Percentiles rank a stretch among this genome's conserved stretches.
These are phyloP conservation scores for Axea sp. DNA, from an alignment of 2,888 invertebrate genomes.

Conservation along the genomic window DNA sequence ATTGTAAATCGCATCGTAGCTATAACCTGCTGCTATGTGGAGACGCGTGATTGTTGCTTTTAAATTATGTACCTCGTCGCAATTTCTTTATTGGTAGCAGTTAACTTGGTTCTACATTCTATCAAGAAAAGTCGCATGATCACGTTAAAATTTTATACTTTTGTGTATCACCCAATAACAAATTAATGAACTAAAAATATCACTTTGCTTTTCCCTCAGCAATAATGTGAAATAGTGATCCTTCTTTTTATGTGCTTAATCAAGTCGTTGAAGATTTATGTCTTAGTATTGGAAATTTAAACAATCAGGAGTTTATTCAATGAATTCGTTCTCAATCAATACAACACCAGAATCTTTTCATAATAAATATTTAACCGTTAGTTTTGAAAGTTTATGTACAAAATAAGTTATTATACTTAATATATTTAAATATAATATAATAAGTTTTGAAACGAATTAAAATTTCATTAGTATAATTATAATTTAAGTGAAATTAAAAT, in stretches of 20 bases:
- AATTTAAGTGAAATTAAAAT: no score
- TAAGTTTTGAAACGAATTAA: no score
- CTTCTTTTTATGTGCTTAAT: conserved; percentile 2
- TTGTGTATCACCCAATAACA: conserved; percentile 9
- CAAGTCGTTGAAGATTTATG: background rate
- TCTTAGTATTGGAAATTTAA: no score
- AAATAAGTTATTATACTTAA: no score
- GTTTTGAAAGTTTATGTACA: no score
- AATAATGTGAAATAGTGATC: conserved; percentile 25
- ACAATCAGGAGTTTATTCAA: no score
- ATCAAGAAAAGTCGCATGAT: conserved; percentile 43
- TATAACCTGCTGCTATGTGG: conserved; percentile 58
- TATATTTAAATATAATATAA: no score
- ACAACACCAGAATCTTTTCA: no score
- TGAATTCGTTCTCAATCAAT: no score
- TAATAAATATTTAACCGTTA: no score
- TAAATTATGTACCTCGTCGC: conserved; percentile 58
- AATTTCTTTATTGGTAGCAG: conserved; percentile 59
- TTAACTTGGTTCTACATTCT: conserved; percentile 52
- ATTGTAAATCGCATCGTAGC: conserved; percentile 58
- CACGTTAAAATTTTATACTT: conserved; percentile 35
- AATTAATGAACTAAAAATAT: conserved; percentile 19
- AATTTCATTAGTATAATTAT: no score
- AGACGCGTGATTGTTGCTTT: conserved; percentile 61
- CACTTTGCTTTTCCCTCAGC: conserved; percentile 9